Evolutionary conservation across 2,888 invertebrate species (phyloP), one percentile per base, ranked within the genome.

Genomic region (Himalopsyche kuldschensis): DNA sequence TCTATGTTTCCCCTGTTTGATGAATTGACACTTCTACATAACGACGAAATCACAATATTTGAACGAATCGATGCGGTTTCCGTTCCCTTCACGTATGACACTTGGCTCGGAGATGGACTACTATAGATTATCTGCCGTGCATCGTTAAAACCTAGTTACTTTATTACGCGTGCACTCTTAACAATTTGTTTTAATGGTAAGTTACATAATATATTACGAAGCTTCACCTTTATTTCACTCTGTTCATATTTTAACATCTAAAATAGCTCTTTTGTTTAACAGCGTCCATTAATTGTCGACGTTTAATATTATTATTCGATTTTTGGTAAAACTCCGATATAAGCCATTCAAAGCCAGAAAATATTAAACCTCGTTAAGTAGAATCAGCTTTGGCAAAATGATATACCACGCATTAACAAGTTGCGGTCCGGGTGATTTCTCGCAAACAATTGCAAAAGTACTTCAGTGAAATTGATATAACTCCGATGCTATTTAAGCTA

Each of bases 131-230:
- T 63, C 48, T 79, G 79, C 83, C 78, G 83, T 85, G 83, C 83
- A 30, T 63, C 48, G 76, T 85, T 83, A 85, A 75, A 75, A 32
- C 79, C 82, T 83, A 85, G 48, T 79, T 63, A 82, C 79, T 75
- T 84, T 76, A 47, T 84, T 79, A 80, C 82, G 77, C 47, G 85
- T 85, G 85, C 84, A 78, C 78, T 79, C 85, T 85, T 85, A 85
- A 84, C 84, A 85, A 85, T 81, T 84, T 82, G 83, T 84, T 79
- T 83, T 81, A 81, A 77, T 32, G 32, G 81, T 78, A 80, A 76
- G 27, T 77, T 81, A 81, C 47, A 80, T 79, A 55, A 78, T 78
- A 77, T 46, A 79, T 75, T 79, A 81, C 84, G 76, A 46, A 76
- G 77, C 75, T 77, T 81, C 55, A 80, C 77, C 80, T 78, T 81